These are phyloP conservation scores for Sarcophaga caerulescens DNA, from an alignment of 2,888 invertebrate genomes.

Conservation along the genomic window DNA sequence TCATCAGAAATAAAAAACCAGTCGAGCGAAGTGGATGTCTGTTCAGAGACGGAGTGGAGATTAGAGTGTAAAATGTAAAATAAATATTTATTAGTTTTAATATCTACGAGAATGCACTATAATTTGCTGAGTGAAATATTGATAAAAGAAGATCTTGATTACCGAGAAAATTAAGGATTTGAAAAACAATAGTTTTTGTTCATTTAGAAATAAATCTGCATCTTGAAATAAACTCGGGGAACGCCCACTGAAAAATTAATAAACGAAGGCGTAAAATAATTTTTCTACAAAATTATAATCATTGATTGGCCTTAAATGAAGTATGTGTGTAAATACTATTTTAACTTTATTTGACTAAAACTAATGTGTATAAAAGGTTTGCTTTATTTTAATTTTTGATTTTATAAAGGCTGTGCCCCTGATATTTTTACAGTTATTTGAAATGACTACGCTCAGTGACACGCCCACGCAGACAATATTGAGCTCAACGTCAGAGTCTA, in stretches of 20 bases:
- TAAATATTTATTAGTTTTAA: neutral
- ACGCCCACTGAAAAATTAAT: constrained; percentile 68
- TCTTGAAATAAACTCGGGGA: constrained; percentile 25
- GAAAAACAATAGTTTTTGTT: neutral
- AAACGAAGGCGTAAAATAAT: constrained; percentile 59
- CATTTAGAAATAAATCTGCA: neutral
- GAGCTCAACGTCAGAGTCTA: constrained; percentile 43
- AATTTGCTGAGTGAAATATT: neutral
- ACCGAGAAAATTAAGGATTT: neutral
- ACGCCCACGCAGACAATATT: constrained; percentile 66
- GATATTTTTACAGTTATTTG: constrained; percentile 43
- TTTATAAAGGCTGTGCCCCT: neutral
- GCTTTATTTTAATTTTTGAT: neutral
- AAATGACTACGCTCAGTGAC: constrained; percentile 69
- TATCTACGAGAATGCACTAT: neutral
- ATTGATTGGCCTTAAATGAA: constrained; percentile 32
- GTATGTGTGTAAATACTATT: constrained; percentile 19
- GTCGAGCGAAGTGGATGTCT: constrained; percentile 40
- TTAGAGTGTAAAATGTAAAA: neutral
- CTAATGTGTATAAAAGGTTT: neutral
- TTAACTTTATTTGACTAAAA: neutral
- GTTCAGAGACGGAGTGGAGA: neutral
- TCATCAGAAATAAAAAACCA: constrained; percentile 57
- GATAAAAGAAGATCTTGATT: neutral
- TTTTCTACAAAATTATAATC: constrained; percentile 21